A percentile compares a stretch with the other conserved stretches of the same genome.
Conservation (phyloP, 23 tunicate genomes). For the Ciona savignyi region DNA sequence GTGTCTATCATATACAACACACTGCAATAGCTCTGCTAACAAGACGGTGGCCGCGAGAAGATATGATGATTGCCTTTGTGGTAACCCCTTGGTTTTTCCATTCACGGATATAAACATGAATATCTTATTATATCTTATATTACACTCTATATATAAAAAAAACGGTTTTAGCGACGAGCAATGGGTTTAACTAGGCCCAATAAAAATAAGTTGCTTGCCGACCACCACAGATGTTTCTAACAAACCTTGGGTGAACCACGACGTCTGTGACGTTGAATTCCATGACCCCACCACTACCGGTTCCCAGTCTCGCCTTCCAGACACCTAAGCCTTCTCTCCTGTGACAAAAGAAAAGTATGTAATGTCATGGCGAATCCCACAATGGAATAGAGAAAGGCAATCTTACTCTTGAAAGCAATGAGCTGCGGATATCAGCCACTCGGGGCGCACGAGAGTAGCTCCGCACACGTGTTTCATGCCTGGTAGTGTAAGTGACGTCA, state of each 20-base stretch:
- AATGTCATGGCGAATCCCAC: not conserved
- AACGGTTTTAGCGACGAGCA: no score
- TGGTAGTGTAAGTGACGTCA: constrained; percentile 46
- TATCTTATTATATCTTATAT: no score
- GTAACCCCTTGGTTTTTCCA: no score
- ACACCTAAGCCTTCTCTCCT: constrained; percentile 25
- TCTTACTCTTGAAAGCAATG: constrained; percentile 89
- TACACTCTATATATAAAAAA: no score
- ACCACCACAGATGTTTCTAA: no score
- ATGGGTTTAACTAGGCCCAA: no score
- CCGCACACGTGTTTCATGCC: constrained; percentile 85
- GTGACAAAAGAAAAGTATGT: not conserved
- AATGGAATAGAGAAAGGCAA: not conserved
- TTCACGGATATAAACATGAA: no score
- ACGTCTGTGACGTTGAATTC: constrained; percentile 38
- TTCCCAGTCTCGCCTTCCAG: constrained; percentile 28
- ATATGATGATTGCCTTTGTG: no score
- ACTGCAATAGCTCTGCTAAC: no score
- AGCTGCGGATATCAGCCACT: constrained; percentile 84
- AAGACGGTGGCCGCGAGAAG: no score
- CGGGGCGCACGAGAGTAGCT: constrained; percentile 47
- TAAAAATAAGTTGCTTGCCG: no score
- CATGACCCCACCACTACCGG: not conserved
- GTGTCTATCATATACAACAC: no score
- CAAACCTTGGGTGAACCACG: constrained; percentile 48